phyloP scores from a whole-genome alignment of 2,797 vertebrate genomes.

The Todus mexicanus region DNA sequence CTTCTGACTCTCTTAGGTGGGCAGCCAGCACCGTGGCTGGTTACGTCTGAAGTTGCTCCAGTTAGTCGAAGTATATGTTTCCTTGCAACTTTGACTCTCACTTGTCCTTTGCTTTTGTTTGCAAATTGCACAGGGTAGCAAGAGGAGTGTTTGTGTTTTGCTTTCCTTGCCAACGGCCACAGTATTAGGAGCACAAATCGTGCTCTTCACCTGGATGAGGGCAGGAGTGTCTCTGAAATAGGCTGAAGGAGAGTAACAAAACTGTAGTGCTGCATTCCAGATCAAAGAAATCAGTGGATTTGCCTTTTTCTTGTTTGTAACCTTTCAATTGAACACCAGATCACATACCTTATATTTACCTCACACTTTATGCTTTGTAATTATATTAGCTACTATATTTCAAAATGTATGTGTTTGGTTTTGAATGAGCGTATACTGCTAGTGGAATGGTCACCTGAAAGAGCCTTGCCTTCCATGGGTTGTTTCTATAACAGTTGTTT shows the following conservation, averaged over 20 bases:
- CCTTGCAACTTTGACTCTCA: background rate
- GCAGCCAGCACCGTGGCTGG: background rate
- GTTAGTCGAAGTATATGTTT: background rate
- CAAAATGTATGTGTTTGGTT: background rate
- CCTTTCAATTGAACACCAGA: background rate
- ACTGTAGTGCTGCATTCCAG: background rate
- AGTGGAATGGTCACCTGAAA: background rate
- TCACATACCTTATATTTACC: background rate
- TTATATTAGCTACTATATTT: background rate
- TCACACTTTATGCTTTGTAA: background rate
- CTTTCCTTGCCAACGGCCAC: background rate
- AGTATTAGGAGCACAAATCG: background rate
- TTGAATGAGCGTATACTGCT: background rate
- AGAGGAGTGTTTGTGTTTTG: background rate
- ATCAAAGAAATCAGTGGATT: background rate
- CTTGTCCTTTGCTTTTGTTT: background rate
- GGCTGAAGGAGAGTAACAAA: background rate
- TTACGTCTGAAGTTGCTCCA: background rate
- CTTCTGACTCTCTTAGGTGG: slow-evolving; percentile 3
- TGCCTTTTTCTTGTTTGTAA: background rate
- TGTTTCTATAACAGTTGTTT: background rate
- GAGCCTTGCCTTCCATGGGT: background rate
- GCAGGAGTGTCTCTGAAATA: background rate
- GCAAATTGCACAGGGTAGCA: background rate
- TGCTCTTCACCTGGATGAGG: background rate